These are phyloP conservation scores for Camponotus floridanus DNA, from an alignment of 1,140 invertebrate species.

Conservation along the genomic window DNA sequence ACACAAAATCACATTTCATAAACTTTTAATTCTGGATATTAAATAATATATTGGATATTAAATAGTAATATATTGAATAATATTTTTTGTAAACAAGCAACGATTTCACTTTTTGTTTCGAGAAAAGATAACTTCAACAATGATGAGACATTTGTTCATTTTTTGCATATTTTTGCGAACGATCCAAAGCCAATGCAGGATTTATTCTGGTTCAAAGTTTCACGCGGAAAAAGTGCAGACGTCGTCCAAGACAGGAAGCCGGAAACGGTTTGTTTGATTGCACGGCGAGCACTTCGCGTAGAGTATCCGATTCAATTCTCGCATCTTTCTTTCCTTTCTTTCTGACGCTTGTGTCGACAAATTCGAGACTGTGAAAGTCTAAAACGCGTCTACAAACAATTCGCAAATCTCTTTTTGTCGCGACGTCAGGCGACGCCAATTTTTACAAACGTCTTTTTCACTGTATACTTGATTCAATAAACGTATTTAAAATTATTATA, in stretches of 20 bases:
- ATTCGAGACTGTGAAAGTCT: conserved; percentile 5
- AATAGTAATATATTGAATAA: neutral
- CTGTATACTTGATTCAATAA: neutral
- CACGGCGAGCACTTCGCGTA: conserved; percentile 20
- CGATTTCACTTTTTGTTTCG: neutral
- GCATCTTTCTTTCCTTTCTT: conserved; percentile 43
- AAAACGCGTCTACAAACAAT: conserved; percentile 16
- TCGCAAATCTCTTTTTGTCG: conserved; percentile 4
- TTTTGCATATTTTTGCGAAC: neutral
- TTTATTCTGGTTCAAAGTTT: conserved; percentile 20
- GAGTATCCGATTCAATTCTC: conserved; percentile 27
- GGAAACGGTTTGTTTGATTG: conserved; percentile 41
- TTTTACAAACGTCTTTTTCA: conserved; percentile 3
- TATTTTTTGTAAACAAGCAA: neutral
- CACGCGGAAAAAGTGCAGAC: conserved; percentile 16
- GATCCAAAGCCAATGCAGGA: neutral
- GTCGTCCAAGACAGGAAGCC: neutral
- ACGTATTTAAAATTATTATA: neutral
- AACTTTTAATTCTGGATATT: neutral
- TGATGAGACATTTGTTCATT: neutral
- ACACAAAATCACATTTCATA: neutral
- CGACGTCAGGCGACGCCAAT: neutral
- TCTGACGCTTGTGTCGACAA: conserved; percentile 5
- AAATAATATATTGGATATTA: neutral
- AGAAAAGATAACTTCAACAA: neutral